Conservation (phyloP, 1,140 invertebrate genomes). For the Cryptotermes secundus region DNA sequence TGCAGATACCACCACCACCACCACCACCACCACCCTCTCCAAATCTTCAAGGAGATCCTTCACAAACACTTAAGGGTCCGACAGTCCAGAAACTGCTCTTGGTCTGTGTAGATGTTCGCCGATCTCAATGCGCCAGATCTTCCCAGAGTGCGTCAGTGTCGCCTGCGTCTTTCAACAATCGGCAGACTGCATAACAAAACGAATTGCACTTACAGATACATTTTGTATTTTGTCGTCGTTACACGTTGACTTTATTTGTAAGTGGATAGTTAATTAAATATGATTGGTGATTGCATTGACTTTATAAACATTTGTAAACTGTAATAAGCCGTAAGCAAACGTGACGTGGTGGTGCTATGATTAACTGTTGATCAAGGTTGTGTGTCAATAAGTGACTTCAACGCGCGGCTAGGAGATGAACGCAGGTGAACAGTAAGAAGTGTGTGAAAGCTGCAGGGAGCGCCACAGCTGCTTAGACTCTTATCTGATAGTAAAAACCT, state of each 20-base stretch:
- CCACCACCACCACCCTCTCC: slow-evolving; percentile 8
- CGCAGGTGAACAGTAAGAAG: not conserved
- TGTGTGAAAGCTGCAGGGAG: too few relatives aligned
- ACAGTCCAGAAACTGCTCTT: not conserved
- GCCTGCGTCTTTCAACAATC: too few relatives aligned
- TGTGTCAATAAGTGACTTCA: slow-evolving; percentile 1
- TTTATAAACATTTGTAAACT: too few relatives aligned
- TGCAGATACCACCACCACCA: not conserved
- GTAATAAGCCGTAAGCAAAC: too few relatives aligned
- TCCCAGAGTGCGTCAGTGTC: not conserved
- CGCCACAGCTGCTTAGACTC: not conserved
- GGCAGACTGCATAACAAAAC: too few relatives aligned
- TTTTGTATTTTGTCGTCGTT: too few relatives aligned
- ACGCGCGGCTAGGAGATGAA: slow-evolving; percentile 4
- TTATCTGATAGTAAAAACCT: not conserved
- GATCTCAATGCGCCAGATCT: not conserved
- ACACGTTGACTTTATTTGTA: too few relatives aligned
- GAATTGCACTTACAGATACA: too few relatives aligned
- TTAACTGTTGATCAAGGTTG: not conserved
- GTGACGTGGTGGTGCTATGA: not conserved
- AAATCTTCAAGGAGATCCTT: slow-evolving; percentile 19
- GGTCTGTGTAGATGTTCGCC: not conserved
- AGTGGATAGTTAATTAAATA: too few relatives aligned
- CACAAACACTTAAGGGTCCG: not conserved
- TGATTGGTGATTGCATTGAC: too few relatives aligned